Evolutionary conservation across 2,797 vertebrate genomes (phyloP), one percentile per base, ranked within the genome.

Genomic region (Lerista edwardsae): DNA sequence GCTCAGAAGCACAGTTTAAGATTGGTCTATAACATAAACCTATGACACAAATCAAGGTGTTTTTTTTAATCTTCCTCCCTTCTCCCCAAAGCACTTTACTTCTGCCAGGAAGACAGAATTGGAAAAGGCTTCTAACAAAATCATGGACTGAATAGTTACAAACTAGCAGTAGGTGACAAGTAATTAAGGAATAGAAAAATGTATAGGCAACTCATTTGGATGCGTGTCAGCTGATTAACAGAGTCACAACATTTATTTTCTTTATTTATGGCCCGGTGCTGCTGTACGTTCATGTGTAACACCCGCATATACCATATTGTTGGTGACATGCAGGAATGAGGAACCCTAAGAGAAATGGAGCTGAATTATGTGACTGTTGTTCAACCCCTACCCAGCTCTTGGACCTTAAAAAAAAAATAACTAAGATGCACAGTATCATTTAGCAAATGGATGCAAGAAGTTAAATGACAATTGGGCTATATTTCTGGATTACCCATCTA

Each of bases 161-260:
- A 82, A 89, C 36, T 86, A 86, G 91, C 88, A 88, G 79, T 55
- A 86, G 90, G 85, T 92, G 92, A 93, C 94, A 94, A 93, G 93
- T 91, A 91, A 94, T 94, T 94, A 92, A 31, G 77, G 92, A 90
- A 57, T 87, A 91, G 91, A 91, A 80, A 91, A 91, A 93, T 1
- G 85, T 77, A 88, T 69, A 78, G 81, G 90, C 82, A 92, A 10
- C 86, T 93, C 90, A 87, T 92, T 91, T 91, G 91, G 87, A 92
- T 83, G 91, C 94, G 87, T 84, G 85, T 89, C 71, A 0, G 11
- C 86, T 95, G 93, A 94, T 94, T 91, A 94, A 91, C 47, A 36
- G 71, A 15, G 86, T 21, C 9, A 1, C 83, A 64, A 47, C 90
- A 92, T 94, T 92, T 90, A 75, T 94, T 93, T 91, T 86, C 88